A percentile compares a stretch with the other conserved stretches of the same genome.
phyloP scores from a whole-genome alignment of 2,888 invertebrate genomes.

The Acanthosoma haemorrhoidale region DNA sequence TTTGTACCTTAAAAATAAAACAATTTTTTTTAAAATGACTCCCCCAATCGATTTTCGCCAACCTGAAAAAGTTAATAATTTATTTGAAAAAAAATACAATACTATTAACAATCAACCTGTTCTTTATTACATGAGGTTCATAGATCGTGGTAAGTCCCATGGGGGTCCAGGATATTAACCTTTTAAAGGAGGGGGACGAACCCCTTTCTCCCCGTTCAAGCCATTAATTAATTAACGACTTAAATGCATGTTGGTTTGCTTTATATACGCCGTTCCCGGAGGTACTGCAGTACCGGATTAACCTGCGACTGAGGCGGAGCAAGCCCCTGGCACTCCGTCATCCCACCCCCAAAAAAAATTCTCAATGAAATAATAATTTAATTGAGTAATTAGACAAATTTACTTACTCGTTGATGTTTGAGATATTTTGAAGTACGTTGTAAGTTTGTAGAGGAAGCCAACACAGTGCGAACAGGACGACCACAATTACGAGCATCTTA shows the following conservation, averaged over 20 bases:
- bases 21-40: background rate
- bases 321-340: too few species aligned
- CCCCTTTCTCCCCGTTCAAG: background rate
- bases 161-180: too few species aligned
- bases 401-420: slow-evolving; percentile 45
- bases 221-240: background rate
- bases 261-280: too few species aligned
- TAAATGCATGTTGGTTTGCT: background rate
- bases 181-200: too few species aligned
- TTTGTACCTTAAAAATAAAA: slow-evolving; percentile 45
- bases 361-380: background rate
- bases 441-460: slow-evolving; percentile 52
- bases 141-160: too few species aligned
- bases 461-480: slow-evolving; percentile 51
- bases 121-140: background rate
- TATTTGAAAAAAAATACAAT: background rate
- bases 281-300: too few species aligned
- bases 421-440: slow-evolving; percentile 46
- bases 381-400: background rate
- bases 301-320: too few species aligned
- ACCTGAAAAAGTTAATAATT: too few species aligned
- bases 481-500: slow-evolving; percentile 55
- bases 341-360: background rate
- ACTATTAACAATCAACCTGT: too few species aligned
- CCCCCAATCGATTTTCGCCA: too few species aligned